Evolutionary conservation across 2,113 vertebrate genomes (phyloP).

Genomic region (Plestiodon gilberti): DNA sequence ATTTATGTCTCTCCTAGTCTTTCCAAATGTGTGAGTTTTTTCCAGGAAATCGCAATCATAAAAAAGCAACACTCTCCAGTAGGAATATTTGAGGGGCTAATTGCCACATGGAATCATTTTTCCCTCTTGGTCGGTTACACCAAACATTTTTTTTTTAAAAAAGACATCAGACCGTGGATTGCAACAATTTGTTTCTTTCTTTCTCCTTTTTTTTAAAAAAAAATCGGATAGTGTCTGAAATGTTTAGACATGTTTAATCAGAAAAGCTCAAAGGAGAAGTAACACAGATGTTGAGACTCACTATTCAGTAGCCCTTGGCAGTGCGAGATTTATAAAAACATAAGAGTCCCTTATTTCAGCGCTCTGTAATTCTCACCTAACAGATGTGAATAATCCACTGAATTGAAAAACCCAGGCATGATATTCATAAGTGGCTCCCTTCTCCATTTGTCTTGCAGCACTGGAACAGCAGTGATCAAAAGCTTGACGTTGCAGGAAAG

Average conservation of each 20-base stretch:
- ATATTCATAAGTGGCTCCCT: slow-evolving; percentile 63
- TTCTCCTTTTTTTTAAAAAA: neutral
- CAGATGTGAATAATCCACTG: slow-evolving; percentile 81
- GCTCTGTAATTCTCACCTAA: slow-evolving; percentile 80
- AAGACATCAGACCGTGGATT: slow-evolving; percentile 56
- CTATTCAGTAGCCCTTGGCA: slow-evolving; percentile 84
- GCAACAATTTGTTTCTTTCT: slow-evolving; percentile 73
- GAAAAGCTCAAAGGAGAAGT: slow-evolving; percentile 74
- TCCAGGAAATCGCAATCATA: slow-evolving; percentile 70
- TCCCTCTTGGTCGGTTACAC: slow-evolving; percentile 63
- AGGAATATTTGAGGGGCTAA: slow-evolving; percentile 70
- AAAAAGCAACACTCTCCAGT: slow-evolving; percentile 44
- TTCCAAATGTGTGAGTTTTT: slow-evolving; percentile 72
- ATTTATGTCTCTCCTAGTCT: slow-evolving; percentile 82
- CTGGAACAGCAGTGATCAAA: slow-evolving; percentile 54
- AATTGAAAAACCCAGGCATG: slow-evolving; percentile 72
- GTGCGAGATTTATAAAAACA: slow-evolving; percentile 77
- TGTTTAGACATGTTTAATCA: slow-evolving; percentile 81
- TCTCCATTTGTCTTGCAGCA: slow-evolving; percentile 54
- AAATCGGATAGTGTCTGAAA: slow-evolving; percentile 70
- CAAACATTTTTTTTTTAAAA: neutral
- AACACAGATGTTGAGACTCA: slow-evolving; percentile 82
- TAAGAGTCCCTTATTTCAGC: slow-evolving; percentile 77
- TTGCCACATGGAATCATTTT: slow-evolving; percentile 61
- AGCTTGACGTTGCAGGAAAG: slow-evolving; percentile 40